Evolutionary conservation across 2,113 vertebrate species (phyloP), one percentile per base, ranked within the genome.

Genomic region (Callospermophilus lateralis): DNA sequence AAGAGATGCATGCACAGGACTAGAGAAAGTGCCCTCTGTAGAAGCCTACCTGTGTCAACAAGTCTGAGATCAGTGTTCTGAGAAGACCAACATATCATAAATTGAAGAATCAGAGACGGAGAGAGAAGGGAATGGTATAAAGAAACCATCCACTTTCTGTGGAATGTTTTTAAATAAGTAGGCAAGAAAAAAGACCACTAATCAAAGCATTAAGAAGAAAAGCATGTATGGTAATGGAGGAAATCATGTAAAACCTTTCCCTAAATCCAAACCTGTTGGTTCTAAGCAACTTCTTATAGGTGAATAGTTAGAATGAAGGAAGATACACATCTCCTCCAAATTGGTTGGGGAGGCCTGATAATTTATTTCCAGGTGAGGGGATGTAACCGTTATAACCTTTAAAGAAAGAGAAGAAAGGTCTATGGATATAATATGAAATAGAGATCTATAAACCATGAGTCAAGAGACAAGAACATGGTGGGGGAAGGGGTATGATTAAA

Each of bases 171-270:
- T 80, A 92, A 63, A 79, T 70, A 48, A 92, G 15, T 51, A 93
- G 32, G 26, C 90, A 80, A 70, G 58, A 55, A 89, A 72, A 61
- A 63, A 63, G 22, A 28, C 8, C 61, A 63, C 61, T 63, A 97
- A 96, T 74, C 90, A 97, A 84, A 98, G 95, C 0, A 0, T 42
- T 95, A 97, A 97, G 95, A 98, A 98, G 97, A 98, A 98, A 94
- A 98, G 93, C 45, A 96, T 90, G 7, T 74, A 97, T 5, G 0
- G 8, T 81, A 65, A 90, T 92, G 48, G 93, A 81, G 65, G 34
- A 95, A 77, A 70, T 91, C 63, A 74, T n/a, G 30, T 58, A 74
- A 95, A 94, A 39, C 94, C 97, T 58, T 98, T 98, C 53, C 93
- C 98, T 55, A 96, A 98, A 95, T 98, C 98, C 0, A 98, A 98